Base-by-base conservation (phyloP, 35 echinoderm and acorn worm species). In the Hemicentrotus pulcherrimus region DNA sequence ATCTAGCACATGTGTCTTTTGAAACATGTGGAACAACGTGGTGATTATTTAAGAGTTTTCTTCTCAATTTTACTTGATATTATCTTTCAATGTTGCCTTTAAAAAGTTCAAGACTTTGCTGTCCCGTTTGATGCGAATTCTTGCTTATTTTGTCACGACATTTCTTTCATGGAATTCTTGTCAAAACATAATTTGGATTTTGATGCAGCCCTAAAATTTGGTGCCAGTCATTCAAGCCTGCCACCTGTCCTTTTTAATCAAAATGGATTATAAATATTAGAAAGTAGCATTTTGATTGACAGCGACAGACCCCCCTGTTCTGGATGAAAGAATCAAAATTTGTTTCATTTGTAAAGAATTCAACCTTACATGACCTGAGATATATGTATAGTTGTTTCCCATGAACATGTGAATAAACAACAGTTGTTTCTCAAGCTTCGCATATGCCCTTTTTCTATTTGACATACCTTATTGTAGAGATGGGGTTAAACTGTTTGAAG, bases 261-360 rank as follows among this genome's bases (percentile, higher is more conserved):
- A 78, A 78, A 78, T 28, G 65, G 65, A 78, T 78, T 78, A 78
- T 78, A 78, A 78, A 78, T 78, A 78, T 78, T 22, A 28, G 19
- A n/a, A 78, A 28, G 22, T 78, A 78, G 65, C 65, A n/a, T 78
- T 78, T 78, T 78, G 65, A 78, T 78, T 78, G 65, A 78, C 65
- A 78, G 65, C 15, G 24, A 78, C 65, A 78, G 19, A 78, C 18
- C 65, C 22, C 6, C 65, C 65, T 78, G 19, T 7, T 22, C 24
- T 78, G 19, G 65, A 78, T 78, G 28, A 4, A 78, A 78, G 7
- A 70, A n/a, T 78, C 65, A 24, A 78, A 78, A 78, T 78, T 78
- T 78, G 65, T 78, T 78, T 78, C 65, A 78, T 78, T 78, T 78
- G 65, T 78, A 78, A 78, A 78, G 65, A 78, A 78, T 78, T 78